Evolutionary conservation across 2,888 invertebrate species (phyloP), one percentile per base, ranked within the genome.

Genomic region (Euspilapteryx auroguttella): DNA sequence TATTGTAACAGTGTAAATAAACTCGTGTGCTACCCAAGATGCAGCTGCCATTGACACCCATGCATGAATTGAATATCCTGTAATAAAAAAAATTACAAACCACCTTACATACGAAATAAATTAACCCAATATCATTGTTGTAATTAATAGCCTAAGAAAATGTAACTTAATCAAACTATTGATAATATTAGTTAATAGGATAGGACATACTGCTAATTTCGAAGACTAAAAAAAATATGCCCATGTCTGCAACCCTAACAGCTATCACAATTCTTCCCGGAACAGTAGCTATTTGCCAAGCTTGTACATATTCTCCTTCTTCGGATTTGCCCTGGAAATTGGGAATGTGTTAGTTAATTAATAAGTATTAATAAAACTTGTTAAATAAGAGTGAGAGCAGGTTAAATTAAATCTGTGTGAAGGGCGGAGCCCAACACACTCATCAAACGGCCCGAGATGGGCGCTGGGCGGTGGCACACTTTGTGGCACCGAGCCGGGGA

Each of bases 21-120:
- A 73, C 33, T 59, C 55, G 32, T 63, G 55, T 21, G 75, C 59
- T 17, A 71, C 55, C 62, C 59, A 61, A 3, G 65, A 61, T 2
- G 69, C 49, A 5, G 71, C 54, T 3, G 69, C 71, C 71, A 73
- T 75, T 8, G 64, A 52, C 21, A 73, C 34, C 71, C 71, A 75
- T 12, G 69, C 58, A 30, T 45, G 49, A 21, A 75, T 49, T 13
- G 48, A 42, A 28, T 57, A 47, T 44, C 41, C 68, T 69, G 45
- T 28, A 56, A 55, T 25, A 28, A 29, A 29, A 7, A 15, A 8
- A 29, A 14, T 10, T n/a, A n/a, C n/a, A n/a, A n/a, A n/a, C n/a
- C n/a, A n/a, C n/a, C n/a, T n/a, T n/a, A n/a, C n/a, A n/a, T n/a
- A n/a, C n/a, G n/a, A n/a, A n/a, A n/a, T n/a, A n/a, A n/a, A n/a